phyloP scores from a whole-genome alignment of 2,797 vertebrate genomes.

The Microchirus variegatus region DNA sequence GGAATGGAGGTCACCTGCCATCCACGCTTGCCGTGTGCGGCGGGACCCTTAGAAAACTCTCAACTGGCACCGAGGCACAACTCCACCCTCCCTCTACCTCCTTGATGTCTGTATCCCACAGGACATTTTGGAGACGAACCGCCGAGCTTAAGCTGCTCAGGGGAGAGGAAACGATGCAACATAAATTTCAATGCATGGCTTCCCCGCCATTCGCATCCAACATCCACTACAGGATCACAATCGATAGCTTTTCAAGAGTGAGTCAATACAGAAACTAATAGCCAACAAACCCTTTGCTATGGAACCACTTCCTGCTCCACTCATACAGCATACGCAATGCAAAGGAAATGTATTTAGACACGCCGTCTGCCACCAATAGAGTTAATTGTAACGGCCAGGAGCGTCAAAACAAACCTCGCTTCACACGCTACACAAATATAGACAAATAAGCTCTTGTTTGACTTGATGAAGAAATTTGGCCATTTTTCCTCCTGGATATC shows the following conservation, averaged over 20 bases:
- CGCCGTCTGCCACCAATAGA: slow-evolving; percentile 19
- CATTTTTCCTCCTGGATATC: slow-evolving; percentile 34
- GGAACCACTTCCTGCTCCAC: slow-evolving; percentile 55
- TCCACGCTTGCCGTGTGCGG: neutral
- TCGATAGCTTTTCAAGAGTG: slow-evolving; percentile 72
- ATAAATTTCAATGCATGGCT: slow-evolving; percentile 57
- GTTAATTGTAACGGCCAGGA: slow-evolving; percentile 25
- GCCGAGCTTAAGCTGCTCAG: slow-evolving; percentile 50
- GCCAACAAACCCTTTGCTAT: slow-evolving; percentile 59
- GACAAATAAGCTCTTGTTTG: slow-evolving; percentile 39
- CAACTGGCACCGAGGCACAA: slow-evolving; percentile 20
- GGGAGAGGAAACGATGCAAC: slow-evolving; percentile 64
- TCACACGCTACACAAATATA: slow-evolving; percentile 3
- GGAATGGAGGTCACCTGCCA: slow-evolving; percentile 39
- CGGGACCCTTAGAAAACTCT: neutral
- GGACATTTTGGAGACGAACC: slow-evolving; percentile 47
- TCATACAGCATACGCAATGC: slow-evolving; percentile 42
- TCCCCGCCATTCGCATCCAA: slow-evolving; percentile 23
- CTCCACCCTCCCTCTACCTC: slow-evolving; percentile 24
- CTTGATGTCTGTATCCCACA: slow-evolving; percentile 61
- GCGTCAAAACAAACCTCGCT: slow-evolving; percentile 11
- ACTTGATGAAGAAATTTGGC: slow-evolving; percentile 52
- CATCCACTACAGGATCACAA: slow-evolving; percentile 51
- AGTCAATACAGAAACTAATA: slow-evolving; percentile 75
- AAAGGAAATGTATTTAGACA: slow-evolving; percentile 47